Base-by-base conservation (phyloP, 2,888 invertebrate genomes). In the Scaptomyza cyrtandrae region DNA sequence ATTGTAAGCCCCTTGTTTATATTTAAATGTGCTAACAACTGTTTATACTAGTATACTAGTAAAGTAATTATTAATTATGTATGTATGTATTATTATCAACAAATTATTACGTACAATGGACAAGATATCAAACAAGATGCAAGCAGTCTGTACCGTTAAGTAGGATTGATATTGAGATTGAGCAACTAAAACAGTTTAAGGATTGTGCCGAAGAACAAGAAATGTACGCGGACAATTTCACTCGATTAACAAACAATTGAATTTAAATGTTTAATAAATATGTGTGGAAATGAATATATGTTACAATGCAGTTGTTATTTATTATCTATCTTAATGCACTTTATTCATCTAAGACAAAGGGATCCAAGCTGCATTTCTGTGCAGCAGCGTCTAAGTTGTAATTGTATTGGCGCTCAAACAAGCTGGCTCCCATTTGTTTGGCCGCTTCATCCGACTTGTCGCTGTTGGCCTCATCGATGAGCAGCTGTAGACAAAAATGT, bases 201-300 rank as follows among this genome's bases (percentile, higher is more conserved):
- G 69, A 68, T 68, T 68, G 66, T 73, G 80, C 66, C 70, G 16
- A 41, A 16, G 14, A 14, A 29, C 6, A 14, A 73, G 9, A 49
- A 76, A 80, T 83, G 84, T 83, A 83, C 67, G 86, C 68, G 62
- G 70, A 80, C 63, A 84, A 65, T 78, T 68, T 64, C 74, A 72
- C 75, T 78, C 33, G 60, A 73, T 57, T 75, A 75, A 68, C 44
- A 75, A 71, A 74, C 27, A 39, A 52, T 85, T 84, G 75, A 88
- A 87, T 85, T 87, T 85, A 75, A 85, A 85, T 85, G 85, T 89
- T 89, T 89, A 86, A 86, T 86, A 86, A 89, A 89, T 75, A 78
- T 85, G 88, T 86, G 85, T 87, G 88, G 66, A 87, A 85, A 85
- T 66, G 69, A 85, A 65, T 19, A 49, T 39, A 9, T 6, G 7